Evolutionary conservation across 2,797 vertebrate species (phyloP), one percentile per base, ranked within the genome.

Genomic region (Garrulus glandarius): DNA sequence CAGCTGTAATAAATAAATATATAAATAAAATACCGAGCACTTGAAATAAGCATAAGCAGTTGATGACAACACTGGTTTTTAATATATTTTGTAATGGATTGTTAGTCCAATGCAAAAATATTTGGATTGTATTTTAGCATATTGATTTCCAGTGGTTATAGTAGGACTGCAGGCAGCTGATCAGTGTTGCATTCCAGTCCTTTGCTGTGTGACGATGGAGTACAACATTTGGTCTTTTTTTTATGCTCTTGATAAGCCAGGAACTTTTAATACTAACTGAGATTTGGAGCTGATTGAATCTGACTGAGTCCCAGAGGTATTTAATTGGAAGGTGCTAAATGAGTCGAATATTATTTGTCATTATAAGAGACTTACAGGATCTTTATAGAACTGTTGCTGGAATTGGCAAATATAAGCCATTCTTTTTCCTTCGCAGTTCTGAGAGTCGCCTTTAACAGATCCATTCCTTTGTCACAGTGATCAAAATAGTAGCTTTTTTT

Each of bases 161-260:
- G 27, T 9, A 22, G 53, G 59, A 32, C 37, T 46, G 81, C 43
- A 19, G 70, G n/a, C 43, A 67, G 37, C 53, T 77, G 65, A 17
- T 72, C 10, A 30, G 30, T 0, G 0, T 36, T 67, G 59, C 5
- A 2, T 59, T 49, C 41, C 27, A 46, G 52, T 32, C 21, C 26
- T 46, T 55, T 5, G 8, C 34, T 46, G 53, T 10, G 4, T 23
- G 37, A 29, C 56, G 49, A 17, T 26, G 24, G n/a, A 76, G 37
- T 26, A 11, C 43, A 60, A 22, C 32, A 26, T 56, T 80, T 37
- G 36, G 29, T 80, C 55, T 76, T 10, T 44, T 26, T 18, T 50
- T 65, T 46, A 20, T 76, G 43, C 15, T 44, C 37, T 36, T 79
- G 30, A 7, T 72, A 74, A 79, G 36, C 49, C 47, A 60, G 60